phyloP scores from a whole-genome alignment of 2,113 vertebrate species.

The Lontra canadensis region DNA sequence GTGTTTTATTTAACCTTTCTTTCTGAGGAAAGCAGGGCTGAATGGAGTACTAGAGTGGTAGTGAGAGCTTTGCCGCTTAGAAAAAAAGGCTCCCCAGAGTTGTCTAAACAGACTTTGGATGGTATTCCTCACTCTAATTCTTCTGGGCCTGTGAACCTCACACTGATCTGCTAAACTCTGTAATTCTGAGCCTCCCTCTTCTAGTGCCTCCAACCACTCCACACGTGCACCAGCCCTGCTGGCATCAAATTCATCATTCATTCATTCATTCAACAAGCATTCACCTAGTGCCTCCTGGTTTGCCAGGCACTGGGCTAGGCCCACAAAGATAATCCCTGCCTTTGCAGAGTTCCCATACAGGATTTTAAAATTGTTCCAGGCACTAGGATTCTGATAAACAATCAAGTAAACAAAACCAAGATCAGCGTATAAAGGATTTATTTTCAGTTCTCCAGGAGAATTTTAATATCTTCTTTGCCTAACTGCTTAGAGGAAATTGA shows the following conservation, averaged over 20 bases:
- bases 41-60: neutral
- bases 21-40: neutral
- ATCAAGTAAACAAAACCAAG: neutral
- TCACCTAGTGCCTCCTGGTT: neutral
- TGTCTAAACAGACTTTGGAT: neutral
- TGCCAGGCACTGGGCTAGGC: neutral
- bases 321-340: neutral
- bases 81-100: neutral
- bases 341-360: neutral
- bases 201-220: neutral
- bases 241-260: neutral
- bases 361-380: neutral
- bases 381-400: neutral
- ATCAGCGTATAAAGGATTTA: neutral
- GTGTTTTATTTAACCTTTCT: neutral
- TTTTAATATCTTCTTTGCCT: constrained; percentile 6
- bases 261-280: neutral
- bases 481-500: neutral
- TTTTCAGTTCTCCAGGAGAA: neutral
- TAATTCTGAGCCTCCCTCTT: neutral
- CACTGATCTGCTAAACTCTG: neutral
- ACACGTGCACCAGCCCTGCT: neutral
- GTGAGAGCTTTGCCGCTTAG: neutral
- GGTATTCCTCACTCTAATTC: neutral
- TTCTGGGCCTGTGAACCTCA: neutral